Evolutionary conservation across 2,888 invertebrate species (phyloP).

Genomic region (Campoletis raptor): DNA sequence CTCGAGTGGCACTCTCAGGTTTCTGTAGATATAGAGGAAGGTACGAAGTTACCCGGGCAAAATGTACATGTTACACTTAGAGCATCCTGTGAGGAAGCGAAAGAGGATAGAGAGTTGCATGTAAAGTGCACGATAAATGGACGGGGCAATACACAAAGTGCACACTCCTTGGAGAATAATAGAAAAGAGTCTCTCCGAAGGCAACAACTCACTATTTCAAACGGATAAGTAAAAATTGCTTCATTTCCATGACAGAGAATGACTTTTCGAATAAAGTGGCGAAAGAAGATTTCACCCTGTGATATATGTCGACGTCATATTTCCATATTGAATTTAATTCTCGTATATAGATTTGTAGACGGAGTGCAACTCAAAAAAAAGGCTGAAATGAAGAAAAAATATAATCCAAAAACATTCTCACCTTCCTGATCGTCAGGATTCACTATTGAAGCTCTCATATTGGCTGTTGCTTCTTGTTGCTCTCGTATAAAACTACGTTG

Average conservation of each 20-base stretch:
- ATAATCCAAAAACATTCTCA: slow-evolving; percentile 72
- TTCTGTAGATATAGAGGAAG: neutral
- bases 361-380: neutral
- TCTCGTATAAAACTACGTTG: slow-evolving; percentile 94
- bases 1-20: slow-evolving; percentile 21
- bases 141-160: slow-evolving; percentile 64
- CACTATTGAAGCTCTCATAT: slow-evolving; percentile 84
- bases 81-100: slow-evolving; percentile 14
- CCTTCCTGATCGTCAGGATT: slow-evolving; percentile 82
- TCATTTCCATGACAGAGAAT: slow-evolving; percentile 67
- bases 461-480: slow-evolving; percentile 89
- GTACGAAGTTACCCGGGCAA: slow-evolving; percentile 9
- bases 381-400: neutral
- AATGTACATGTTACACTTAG: slow-evolving; percentile 19
- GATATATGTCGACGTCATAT: slow-evolving; percentile 42
- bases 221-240: slow-evolving; percentile 57
- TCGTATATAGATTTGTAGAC: slow-evolving; percentile 25
- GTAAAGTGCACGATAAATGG: slow-evolving; percentile 65
- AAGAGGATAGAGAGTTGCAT: slow-evolving; percentile 6
- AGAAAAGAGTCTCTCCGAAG: slow-evolving; percentile 43
- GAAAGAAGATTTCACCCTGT: neutral
- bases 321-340: slow-evolving; percentile 54
- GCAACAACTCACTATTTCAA: slow-evolving; percentile 41
- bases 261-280: neutral
- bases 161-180: slow-evolving; percentile 61